These are phyloP conservation scores for Pseudomyrmex concolor DNA, from an alignment of 1,140 invertebrate species.

Conservation along the genomic window DNA sequence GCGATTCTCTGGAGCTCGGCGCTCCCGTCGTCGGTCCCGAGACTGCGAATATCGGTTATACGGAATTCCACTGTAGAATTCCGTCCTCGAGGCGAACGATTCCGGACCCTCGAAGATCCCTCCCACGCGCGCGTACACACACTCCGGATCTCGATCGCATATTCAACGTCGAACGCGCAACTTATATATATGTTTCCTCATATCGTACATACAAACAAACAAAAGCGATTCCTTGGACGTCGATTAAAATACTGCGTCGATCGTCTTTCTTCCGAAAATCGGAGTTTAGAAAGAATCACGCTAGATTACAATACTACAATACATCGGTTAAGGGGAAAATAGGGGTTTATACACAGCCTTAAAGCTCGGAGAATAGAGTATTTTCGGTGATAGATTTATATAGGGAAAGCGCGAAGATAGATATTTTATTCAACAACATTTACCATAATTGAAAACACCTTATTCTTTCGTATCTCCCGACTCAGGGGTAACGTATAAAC, in stretches of 20 bases:
- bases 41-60: conserved; percentile 56
- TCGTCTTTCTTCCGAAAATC: background rate
- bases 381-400: background rate
- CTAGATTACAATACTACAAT: background rate
- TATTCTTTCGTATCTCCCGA: conserved; percentile 11
- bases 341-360: background rate
- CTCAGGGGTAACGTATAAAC: background rate
- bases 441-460: conserved; percentile 35
- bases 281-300: background rate
- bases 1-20: background rate
- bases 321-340: too few relatives aligned
- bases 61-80: conserved; percentile 50
- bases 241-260: conserved; percentile 27
- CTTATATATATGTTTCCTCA: background rate
- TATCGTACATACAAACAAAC: background rate
- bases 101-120: conserved; percentile 15
- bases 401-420: background rate
- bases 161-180: conserved; percentile 14
- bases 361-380: background rate
- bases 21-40: conserved; percentile 4
- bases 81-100: conserved; percentile 25
- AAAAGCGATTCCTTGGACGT: conserved; percentile 24
- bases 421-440: conserved; percentile 35
- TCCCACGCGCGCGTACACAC: background rate
- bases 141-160: conserved; percentile 14